Conservation (phyloP, 2,797 vertebrate species). For the Gila robusta region DNA sequence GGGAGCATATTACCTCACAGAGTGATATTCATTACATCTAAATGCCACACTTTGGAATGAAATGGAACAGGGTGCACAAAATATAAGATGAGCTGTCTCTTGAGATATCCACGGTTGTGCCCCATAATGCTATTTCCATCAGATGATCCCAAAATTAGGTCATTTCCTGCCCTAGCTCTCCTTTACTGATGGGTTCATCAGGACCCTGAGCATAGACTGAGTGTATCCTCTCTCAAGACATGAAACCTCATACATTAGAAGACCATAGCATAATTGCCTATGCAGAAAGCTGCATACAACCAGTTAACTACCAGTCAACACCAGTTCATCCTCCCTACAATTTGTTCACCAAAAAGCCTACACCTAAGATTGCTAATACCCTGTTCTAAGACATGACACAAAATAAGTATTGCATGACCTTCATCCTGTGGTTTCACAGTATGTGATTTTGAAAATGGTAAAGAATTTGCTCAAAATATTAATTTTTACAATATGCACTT, state of each 20-base stretch:
- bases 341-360: background rate
- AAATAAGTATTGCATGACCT: background rate
- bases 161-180: background rate
- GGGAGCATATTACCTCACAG: background rate
- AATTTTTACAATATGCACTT: background rate
- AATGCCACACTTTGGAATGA: background rate
- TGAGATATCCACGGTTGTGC: background rate
- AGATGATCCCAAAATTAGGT: background rate
- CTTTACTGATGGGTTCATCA: background rate
- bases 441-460: background rate
- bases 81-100: background rate
- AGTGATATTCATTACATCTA: constrained; percentile 12
- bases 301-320: constrained; percentile 24
- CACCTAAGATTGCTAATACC: background rate
- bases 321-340: background rate
- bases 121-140: constrained; percentile 15
- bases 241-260: background rate
- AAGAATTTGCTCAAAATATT: background rate
- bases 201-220: background rate
- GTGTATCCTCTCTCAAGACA: background rate
- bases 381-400: background rate
- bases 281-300: background rate
- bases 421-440: background rate
- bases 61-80: background rate
- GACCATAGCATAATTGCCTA: background rate